phyloP scores from a whole-genome alignment of 1,140 invertebrate genomes.

The Wiebesia pumilae region DNA sequence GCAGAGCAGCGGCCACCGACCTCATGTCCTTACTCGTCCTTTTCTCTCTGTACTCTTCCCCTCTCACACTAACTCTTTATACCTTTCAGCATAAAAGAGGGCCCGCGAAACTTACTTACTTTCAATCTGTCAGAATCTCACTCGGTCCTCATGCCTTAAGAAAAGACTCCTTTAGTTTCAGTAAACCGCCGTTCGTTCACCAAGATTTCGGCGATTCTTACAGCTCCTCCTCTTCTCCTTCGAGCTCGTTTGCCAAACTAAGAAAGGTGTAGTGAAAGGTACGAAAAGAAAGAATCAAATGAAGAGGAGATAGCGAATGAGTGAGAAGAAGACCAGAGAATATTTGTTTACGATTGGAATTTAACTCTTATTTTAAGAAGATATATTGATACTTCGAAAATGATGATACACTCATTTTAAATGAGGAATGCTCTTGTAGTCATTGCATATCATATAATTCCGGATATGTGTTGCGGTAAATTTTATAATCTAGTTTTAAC shows the following conservation, averaged over 20 bases:
- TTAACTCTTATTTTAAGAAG: slow-evolving; percentile 40
- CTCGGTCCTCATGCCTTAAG: slow-evolving; percentile 40
- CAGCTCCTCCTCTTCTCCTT: neutral
- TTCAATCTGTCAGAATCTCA: slow-evolving; percentile 55
- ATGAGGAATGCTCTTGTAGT: neutral
- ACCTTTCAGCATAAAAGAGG: slow-evolving; percentile 39
- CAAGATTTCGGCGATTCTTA: slow-evolving; percentile 40
- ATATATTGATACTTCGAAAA: slow-evolving; percentile 24
- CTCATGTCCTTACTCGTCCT: slow-evolving; percentile 9
- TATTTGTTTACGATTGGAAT: slow-evolving; percentile 47
- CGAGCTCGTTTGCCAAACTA: slow-evolving; percentile 41
- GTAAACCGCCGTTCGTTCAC: slow-evolving; percentile 3
- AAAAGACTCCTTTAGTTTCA: slow-evolving; percentile 44
- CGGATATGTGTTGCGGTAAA: neutral
- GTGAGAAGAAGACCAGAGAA: neutral
- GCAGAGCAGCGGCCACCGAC: slow-evolving; percentile 39
- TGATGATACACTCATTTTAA: slow-evolving; percentile 25
- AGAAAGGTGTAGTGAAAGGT: slow-evolving; percentile 15
- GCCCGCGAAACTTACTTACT: slow-evolving; percentile 48
- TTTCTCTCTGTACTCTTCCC: neutral
- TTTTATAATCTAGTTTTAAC: slow-evolving; percentile 3
- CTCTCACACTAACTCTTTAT: slow-evolving; percentile 1
- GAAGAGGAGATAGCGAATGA: neutral
- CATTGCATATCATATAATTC: neutral
- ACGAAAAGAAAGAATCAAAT: neutral